Base-by-base conservation (phyloP, 2,888 invertebrate genomes). In the Philonicus albiceps region DNA sequence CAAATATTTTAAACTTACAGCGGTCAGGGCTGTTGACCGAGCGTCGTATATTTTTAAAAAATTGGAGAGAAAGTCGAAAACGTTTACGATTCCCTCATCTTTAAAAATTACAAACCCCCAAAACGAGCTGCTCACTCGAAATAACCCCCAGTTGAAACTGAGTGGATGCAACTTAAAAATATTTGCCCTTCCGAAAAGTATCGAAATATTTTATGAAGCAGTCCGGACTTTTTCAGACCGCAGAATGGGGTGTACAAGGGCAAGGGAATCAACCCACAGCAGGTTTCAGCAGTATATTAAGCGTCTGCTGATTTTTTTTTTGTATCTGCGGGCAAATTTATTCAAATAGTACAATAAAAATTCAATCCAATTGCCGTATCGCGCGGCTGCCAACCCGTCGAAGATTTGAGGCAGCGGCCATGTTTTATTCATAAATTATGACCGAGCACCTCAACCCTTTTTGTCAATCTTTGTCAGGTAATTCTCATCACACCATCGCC, bases 381-480 rank as follows among this genome's bases (percentile, higher is more conserved):
- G 30, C 37, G 30, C 74, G 30, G 13, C 19, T 31, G 30, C 74
- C 31, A 37, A 74, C 64, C 64, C 27, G 64, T 64, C 64, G 16
- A 64, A 76, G 76, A 76, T 76, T 37, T 76, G 37, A 40, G 37
- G 37, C 22, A n/a, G 34, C 34, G 19, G 76, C 37, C 76, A 80
- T 80, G 80, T 80, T 80, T 80, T 80, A 80, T 80, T 80, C 80
- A 80, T 80, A 43, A 80, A 80, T 78, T 78, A 40, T 80, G 80
- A 53, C 31, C 53, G 49, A 27, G 16, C 49, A 80, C 64, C 64
- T 27, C 49, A 80, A 80, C 49, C 80, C 80, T 49, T 80, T 80
- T 80, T 80, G 64, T 64, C 64, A 64, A 64, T 64, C 64, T 64
- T 64, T 64, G 64, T 64, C 64, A 64, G 64, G 64, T 64, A 64